Evolutionary conservation across 2,888 invertebrate genomes (phyloP).

Genomic region (Rotaria magnacalcarata): DNA sequence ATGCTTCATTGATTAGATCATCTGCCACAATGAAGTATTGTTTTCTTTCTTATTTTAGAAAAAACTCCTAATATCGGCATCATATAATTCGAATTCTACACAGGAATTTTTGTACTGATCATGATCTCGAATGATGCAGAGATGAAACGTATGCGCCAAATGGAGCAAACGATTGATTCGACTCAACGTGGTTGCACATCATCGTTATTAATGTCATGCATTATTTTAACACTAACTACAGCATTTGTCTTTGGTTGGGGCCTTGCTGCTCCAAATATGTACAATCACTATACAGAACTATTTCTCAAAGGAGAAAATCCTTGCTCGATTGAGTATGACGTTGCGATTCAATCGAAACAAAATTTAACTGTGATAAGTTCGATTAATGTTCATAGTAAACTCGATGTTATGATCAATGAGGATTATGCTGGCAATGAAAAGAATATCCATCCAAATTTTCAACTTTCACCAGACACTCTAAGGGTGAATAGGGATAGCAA

Average conservation of each 20-base stretch:
- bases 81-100: too few relatives aligned
- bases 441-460: too few relatives aligned
- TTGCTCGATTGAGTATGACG: neutral
- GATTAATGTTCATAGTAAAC: too few relatives aligned
- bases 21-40: too few relatives aligned
- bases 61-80: too few relatives aligned
- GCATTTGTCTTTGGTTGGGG: conserved; percentile 28
- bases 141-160: neutral
- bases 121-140: neutral
- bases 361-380: neutral
- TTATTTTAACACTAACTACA: neutral
- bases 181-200: conserved; percentile 5
- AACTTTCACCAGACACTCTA: too few relatives aligned
- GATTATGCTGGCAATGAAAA: too few relatives aligned
- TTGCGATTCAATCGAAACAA: too few relatives aligned
- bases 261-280: conserved; percentile 13
- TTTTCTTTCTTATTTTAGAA: too few relatives aligned
- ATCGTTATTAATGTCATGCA: neutral
- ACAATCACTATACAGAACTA: neutral
- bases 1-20: too few relatives aligned
- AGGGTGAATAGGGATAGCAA: too few relatives aligned
- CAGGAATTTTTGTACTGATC: too few relatives aligned
- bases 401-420: neutral
- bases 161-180: neutral
- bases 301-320: neutral